phyloP scores from a whole-genome alignment of 2,797 vertebrate genomes.

The Rhinella marina region DNA sequence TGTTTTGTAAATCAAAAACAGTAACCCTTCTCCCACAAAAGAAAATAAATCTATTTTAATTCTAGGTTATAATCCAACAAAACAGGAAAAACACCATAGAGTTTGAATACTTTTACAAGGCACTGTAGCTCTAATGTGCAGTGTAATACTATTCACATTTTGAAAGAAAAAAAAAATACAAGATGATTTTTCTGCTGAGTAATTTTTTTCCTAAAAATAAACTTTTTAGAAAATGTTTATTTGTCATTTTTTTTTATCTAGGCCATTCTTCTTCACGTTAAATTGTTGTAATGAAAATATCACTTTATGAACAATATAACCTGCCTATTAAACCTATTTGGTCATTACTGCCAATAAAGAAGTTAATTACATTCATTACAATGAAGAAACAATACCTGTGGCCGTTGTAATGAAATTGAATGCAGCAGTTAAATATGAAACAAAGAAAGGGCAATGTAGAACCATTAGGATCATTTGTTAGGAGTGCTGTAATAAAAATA shows the following conservation, averaged over 20 bases:
- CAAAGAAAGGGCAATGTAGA: neutral
- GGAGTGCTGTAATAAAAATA: constrained; percentile 34
- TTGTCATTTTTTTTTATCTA: neutral
- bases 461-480: constrained; percentile 31
- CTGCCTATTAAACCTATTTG: neutral
- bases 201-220: neutral
- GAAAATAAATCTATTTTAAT: too few species aligned
- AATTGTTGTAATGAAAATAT: constrained; percentile 18
- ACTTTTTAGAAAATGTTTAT: neutral
- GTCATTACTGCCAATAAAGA: neutral
- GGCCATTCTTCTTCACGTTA: neutral
- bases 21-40: too few species aligned
- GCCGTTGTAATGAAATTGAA: constrained; percentile 17
- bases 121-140: too few species aligned
- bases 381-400: constrained; percentile 11
- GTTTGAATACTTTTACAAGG: too few species aligned
- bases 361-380: neutral
- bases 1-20: too few species aligned
- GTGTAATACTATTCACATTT: too few species aligned
- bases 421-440: constrained; percentile 1
- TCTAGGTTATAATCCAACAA: too few species aligned
- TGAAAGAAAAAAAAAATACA: too few species aligned
- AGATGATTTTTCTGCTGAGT: neutral
- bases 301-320: neutral
- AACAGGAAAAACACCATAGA: too few species aligned